Evolutionary conservation across 2,888 invertebrate species (phyloP), one percentile per base, ranked within the genome.

Genomic region (Steinernema scapterisci): DNA sequence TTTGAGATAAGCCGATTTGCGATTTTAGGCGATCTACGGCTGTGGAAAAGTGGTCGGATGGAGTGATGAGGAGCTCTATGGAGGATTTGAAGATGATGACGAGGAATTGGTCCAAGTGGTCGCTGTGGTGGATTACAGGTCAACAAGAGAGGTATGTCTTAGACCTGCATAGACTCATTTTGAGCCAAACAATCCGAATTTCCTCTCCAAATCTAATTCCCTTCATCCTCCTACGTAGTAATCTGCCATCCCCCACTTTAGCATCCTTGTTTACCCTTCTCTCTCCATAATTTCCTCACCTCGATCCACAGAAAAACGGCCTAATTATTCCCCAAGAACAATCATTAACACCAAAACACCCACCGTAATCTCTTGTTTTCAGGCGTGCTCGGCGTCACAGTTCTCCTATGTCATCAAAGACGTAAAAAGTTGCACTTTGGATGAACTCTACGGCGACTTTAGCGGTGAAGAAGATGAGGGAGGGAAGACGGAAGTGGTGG

Each of bases 371-470:
- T 52, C 38, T 38, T 38, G 38, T 38, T 52, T 52, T 23, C 52
- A 52, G 52, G 23, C 23, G 21, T 52, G 21, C 21, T 11, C 52
- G 3, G 23, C 38, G 38, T 38, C 38, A 38, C 38, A 38, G 13
- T n/a, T 13, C 7, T 19, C 31, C 31, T 63, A 63, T 31, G 13
- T 31, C 31, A 25, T 31, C 31, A 25, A 11, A 25, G 63, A 63
- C 13, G 11, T 31, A 11, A 31, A 27, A 16, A 63, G 38, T 27
- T 63, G 27, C 63, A 63, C 63, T 7, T 25, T 63, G 6, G 13
- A 6, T 25, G 63, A 63, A 25, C 63, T 63, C 38, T 63, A 63
- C 63, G 63, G 63, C 31, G 63, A 63, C n/a, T 63, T 63, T 13
- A 25, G 27, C 31, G 63, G 6, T 38, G 16, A 13, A 13, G 63